A percentile compares a stretch with the other conserved stretches of the same genome.
Evolutionary conservation across 2,888 invertebrate species (phyloP).

Genomic region (Melanostoma scalare): DNA sequence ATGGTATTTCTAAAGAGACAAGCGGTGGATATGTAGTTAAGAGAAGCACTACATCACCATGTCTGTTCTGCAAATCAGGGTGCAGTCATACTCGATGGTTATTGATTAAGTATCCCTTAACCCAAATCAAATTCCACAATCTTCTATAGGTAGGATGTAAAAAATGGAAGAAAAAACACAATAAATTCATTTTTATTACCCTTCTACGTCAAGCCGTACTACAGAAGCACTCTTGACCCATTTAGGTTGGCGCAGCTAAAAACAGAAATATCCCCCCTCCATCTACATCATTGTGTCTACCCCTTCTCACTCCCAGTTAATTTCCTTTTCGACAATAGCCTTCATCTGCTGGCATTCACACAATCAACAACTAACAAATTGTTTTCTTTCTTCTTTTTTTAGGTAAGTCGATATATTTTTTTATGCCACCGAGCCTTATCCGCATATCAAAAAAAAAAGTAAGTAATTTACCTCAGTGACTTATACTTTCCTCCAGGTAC

Average conservation of each 20-base stretch:
- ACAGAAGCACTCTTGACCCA: constrained; percentile 38
- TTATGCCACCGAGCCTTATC: constrained; percentile 23
- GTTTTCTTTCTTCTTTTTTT: constrained; percentile 15
- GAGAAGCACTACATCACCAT: too few relatives aligned
- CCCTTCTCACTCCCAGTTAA: not conserved
- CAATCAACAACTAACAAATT: constrained; percentile 53
- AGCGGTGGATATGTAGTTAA: too few relatives aligned
- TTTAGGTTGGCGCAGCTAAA: not conserved
- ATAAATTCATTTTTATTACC: constrained; percentile 42
- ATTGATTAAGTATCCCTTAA: too few relatives aligned
- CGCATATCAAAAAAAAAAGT: constrained; percentile 36
- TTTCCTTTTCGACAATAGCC: constrained; percentile 7
- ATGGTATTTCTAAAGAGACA: too few relatives aligned
- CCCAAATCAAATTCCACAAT: too few relatives aligned
- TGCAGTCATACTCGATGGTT: too few relatives aligned
- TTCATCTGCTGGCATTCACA: constrained; percentile 34
- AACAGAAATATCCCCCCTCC: not conserved
- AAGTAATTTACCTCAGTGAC: constrained; percentile 46
- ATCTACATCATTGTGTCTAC: constrained; percentile 23
- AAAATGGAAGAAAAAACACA: constrained; percentile 5
- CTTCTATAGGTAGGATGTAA: not conserved
- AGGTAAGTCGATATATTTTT: constrained; percentile 56
- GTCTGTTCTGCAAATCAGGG: too few relatives aligned
- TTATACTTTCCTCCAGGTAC: constrained; percentile 12
- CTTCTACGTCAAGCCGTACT: constrained; percentile 22